phyloP scores from a whole-genome alignment of 2,888 invertebrate genomes.

The Ferdinandea cuprea region DNA sequence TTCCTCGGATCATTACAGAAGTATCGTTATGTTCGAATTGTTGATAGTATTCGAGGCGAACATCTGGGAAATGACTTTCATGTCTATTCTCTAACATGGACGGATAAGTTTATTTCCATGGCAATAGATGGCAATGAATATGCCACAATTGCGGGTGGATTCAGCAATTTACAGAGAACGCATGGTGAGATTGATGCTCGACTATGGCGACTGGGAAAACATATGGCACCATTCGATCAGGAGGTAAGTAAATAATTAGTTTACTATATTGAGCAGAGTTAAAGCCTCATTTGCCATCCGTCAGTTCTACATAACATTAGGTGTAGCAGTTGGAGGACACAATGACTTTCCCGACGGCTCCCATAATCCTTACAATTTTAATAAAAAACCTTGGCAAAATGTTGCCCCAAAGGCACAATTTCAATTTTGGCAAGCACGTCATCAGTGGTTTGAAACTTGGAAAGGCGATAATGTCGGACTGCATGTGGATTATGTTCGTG shows the following conservation, averaged over 20 bases:
- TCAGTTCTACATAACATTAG: slow-evolving; percentile 90
- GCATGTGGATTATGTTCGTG: slow-evolving; percentile 80
- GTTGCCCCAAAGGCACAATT: slow-evolving; percentile 86
- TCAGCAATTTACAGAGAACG: slow-evolving; percentile 29
- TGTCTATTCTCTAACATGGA: slow-evolving; percentile 88
- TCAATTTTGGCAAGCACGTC: slow-evolving; percentile 87
- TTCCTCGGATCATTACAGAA: slow-evolving; percentile 77
- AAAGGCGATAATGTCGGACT: slow-evolving; percentile 84
- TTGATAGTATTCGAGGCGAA: slow-evolving; percentile 78
- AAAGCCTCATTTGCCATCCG: not conserved
- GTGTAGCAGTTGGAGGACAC: slow-evolving; percentile 90
- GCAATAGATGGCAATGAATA: slow-evolving; percentile 85
- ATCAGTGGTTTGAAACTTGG: slow-evolving; percentile 89
- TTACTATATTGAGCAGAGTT: not conserved
- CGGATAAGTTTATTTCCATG: slow-evolving; percentile 77
- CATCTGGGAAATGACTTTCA: slow-evolving; percentile 87
- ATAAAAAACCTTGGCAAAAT: slow-evolving; percentile 90
- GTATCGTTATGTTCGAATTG: slow-evolving; percentile 80
- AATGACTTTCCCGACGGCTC: slow-evolving; percentile 87
- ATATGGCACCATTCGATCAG: slow-evolving; percentile 90
- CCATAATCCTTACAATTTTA: slow-evolving; percentile 45
- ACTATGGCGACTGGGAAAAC: slow-evolving; percentile 85
- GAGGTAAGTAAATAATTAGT: slow-evolving; percentile 84
- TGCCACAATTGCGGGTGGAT: slow-evolving; percentile 80
- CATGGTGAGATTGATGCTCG: slow-evolving; percentile 80